Evolutionary conservation across 2,888 invertebrate species (phyloP), one percentile per base, ranked within the genome.

Genomic region (Phaonia tiefii): DNA sequence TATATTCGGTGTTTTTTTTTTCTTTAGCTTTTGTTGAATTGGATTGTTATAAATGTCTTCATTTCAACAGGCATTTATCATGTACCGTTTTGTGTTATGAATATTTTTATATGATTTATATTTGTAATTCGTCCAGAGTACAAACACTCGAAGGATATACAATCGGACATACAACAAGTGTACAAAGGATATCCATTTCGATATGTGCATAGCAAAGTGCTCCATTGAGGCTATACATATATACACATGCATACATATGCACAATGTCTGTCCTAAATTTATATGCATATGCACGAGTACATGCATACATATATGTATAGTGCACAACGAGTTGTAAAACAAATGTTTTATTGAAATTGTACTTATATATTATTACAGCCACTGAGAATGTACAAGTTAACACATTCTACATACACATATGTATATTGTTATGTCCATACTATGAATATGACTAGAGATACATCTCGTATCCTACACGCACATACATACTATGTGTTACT

Each of bases 1-100:
- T 42, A 56, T 39, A 22, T 20, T 11, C 20, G 8, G 31, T 8
- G 3, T 15, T 75, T 74, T 66, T 67, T 17, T 58, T 56, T 7
- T 25, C 56, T 44, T 74, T 49, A n/a, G 56, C 20, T 10, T 31
- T 60, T 39, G 60, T 39, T 60, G 60, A 17, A 73, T 79, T 77
- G 83, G 73, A 84, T 80, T 85, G 83, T 85, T 84, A 83, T 82
- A 84, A 82, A 84, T 85, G 85, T 84, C 85, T 84, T 84, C 83
- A 84, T 84, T 85, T 84, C 83, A 84, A 80, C 83, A 78, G 67
- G 76, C 84, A 84, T 85, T 83, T 83, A 85, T 84, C 85, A 85
- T 83, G 83, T 77, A 83, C 79, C 80, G 77, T 80, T 83, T 81
- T 81, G 77, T 83, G 83, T 83, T 84, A 83, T 84, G 84, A 84